Evolutionary conservation across 2,888 invertebrate species (phyloP).

Genomic region (Alviniconcha strummeri): DNA sequence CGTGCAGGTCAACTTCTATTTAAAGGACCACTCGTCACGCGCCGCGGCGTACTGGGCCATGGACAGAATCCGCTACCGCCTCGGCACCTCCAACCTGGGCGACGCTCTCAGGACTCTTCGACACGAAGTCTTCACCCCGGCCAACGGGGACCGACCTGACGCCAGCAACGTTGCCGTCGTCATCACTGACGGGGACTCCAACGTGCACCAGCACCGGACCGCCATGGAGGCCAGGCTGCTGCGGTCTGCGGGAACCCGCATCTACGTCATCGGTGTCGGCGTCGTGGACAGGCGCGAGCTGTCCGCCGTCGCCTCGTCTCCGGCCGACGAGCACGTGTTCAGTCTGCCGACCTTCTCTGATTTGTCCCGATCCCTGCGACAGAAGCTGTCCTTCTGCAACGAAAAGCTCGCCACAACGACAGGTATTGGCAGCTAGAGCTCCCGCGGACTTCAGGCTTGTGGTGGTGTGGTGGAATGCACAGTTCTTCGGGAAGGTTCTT

Average conservation of each 20-base stretch:
- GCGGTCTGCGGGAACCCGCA: constrained; percentile 48
- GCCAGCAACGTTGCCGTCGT: constrained; percentile 59
- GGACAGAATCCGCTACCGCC: constrained; percentile 48
- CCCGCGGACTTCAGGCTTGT: too few species aligned
- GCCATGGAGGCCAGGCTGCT: constrained; percentile 59
- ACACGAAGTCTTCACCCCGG: constrained; percentile 47
- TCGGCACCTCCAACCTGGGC: constrained; percentile 59
- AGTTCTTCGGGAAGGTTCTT: too few species aligned
- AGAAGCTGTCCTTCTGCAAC: constrained; percentile 35
- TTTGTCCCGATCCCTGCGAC: constrained; percentile 43
- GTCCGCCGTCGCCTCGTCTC: constrained; percentile 52
- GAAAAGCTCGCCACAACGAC: background rate
- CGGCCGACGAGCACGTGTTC: constrained; percentile 45
- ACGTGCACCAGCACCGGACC: constrained; percentile 57
- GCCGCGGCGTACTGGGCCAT: constrained; percentile 43
- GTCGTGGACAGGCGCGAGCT: constrained; percentile 45
- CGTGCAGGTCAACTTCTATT: constrained; percentile 43
- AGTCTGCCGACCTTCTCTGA: constrained; percentile 44
- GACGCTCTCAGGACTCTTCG: constrained; percentile 57
- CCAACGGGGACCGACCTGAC: constrained; percentile 58
- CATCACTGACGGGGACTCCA: constrained; percentile 68
- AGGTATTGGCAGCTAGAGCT: too few species aligned
- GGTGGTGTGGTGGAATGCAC: too few species aligned
- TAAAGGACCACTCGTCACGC: constrained; percentile 10
- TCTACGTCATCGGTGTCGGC: constrained; percentile 61